Percentiles rank a stretch among this genome's conserved stretches.
Evolutionary conservation across 2,797 vertebrate species (phyloP).

Genomic region (Hybognathus amarus): DNA sequence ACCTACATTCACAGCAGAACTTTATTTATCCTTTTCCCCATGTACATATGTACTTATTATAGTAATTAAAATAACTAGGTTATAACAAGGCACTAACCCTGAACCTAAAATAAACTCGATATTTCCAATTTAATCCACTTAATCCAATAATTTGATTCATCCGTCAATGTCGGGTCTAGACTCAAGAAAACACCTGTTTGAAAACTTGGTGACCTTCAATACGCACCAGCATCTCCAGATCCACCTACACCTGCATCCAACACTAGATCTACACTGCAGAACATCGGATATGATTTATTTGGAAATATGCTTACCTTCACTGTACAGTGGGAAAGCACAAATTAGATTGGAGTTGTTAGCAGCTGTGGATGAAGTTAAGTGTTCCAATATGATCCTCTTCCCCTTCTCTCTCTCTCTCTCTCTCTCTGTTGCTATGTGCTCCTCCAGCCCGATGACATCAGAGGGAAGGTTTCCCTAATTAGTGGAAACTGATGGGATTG

Average conservation of each 20-base stretch:
- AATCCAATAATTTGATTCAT: neutral
- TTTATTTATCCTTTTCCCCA: too few species aligned
- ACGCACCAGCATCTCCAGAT: conserved; percentile 15
- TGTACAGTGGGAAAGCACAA: conserved; percentile 5
- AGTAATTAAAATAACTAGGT: too few species aligned
- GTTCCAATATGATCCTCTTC: conserved; percentile 37
- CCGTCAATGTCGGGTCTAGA: neutral
- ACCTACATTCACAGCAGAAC: neutral
- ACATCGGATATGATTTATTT: neutral
- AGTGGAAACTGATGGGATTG: conserved; percentile 70
- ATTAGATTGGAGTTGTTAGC: conserved; percentile 35
- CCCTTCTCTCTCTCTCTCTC: conserved; percentile 53
- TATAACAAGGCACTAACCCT: too few species aligned
- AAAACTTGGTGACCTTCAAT: conserved; percentile 45
- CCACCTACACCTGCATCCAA: neutral
- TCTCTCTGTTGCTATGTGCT: conserved; percentile 10
- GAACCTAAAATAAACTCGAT: neutral
- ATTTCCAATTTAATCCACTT: neutral
- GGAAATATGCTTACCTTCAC: conserved; percentile 67
- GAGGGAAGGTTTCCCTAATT: conserved; percentile 61
- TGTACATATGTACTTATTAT: too few species aligned
- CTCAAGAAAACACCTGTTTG: conserved; percentile 32
- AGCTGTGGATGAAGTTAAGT: conserved; percentile 70
- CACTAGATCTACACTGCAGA: neutral
- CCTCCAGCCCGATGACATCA: conserved; percentile 64